These are phyloP conservation scores for Trichomalopsis sarcophagae DNA, from an alignment of 1,140 invertebrate genomes.

Conservation along the genomic window DNA sequence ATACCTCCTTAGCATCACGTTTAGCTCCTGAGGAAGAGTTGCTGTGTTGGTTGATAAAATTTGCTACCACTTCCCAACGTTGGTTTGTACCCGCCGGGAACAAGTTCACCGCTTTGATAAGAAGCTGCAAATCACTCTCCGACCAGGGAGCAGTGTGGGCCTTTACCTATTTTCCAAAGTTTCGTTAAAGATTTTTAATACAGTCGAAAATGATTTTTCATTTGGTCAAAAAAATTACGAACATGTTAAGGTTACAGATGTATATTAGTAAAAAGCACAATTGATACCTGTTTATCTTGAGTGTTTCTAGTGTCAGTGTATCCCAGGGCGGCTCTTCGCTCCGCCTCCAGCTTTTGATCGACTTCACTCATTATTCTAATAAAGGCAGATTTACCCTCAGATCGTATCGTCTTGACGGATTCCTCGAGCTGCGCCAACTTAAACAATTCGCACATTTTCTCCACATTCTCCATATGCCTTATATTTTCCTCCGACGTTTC, in stretches of 20 bases:
- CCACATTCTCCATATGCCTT: constrained; percentile 90
- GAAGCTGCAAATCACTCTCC: constrained; percentile 86
- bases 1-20: constrained; percentile 91
- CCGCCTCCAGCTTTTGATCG: constrained; percentile 85
- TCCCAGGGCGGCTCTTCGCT: constrained; percentile 78
- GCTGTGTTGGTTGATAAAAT: constrained; percentile 95
- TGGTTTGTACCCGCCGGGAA: constrained; percentile 97
- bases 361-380: constrained; percentile 81
- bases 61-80: constrained; percentile 96
- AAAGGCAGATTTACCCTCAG: constrained; percentile 80
- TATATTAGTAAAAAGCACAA: too few species aligned
- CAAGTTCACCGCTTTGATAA: constrained; percentile 97
- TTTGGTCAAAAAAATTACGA: too few species aligned
- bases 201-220: not conserved
- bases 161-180: constrained; percentile 61
- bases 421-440: constrained; percentile 84
- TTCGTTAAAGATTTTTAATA: not conserved
- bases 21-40: constrained; percentile 69
- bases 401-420: constrained; percentile 83
- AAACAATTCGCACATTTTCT: constrained; percentile 91
- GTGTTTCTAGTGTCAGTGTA: constrained; percentile 64
- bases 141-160: constrained; percentile 82
- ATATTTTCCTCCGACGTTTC: constrained; percentile 84
- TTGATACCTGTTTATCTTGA: constrained; percentile 63
- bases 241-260: too few species aligned